phyloP scores from a whole-genome alignment of 2,888 invertebrate genomes.

The Galerucella nymphaeae region DNA sequence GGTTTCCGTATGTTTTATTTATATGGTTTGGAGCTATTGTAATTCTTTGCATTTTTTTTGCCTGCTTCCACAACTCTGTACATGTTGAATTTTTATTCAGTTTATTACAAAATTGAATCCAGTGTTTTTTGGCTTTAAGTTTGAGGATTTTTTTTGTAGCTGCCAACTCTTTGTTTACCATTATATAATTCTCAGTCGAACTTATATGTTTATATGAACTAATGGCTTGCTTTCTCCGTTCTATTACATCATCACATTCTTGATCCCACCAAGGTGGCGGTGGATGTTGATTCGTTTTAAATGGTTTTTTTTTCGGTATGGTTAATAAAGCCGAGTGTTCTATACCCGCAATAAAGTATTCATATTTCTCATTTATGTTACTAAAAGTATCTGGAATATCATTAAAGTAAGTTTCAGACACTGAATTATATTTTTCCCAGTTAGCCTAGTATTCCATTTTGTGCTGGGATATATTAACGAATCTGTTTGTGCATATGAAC shows the following conservation, averaged over 20 bases:
- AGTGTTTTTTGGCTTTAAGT: too few relatives aligned
- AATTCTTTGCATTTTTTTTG: too few relatives aligned
- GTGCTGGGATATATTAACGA: too few relatives aligned
- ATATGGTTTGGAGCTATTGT: too few relatives aligned
- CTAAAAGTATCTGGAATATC: not conserved
- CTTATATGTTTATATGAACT: not conserved
- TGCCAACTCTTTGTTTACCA: too few relatives aligned
- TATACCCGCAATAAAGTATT: not conserved
- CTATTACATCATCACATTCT: not conserved
- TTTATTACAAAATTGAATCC: too few relatives aligned
- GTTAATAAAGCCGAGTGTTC: too few relatives aligned
- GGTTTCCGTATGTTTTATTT: too few relatives aligned
- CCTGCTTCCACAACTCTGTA: too few relatives aligned
- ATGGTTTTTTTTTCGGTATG: constrained; percentile 1
- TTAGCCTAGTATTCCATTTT: constrained; percentile 11
- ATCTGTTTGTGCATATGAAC: not conserved
- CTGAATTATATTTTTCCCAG: not conserved
- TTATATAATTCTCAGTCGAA: too few relatives aligned
- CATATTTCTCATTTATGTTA: not conserved
- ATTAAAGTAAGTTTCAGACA: not conserved
- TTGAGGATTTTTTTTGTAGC: too few relatives aligned
- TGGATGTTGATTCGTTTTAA: not conserved
- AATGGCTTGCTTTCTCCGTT: constrained; percentile 1
- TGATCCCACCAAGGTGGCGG: constrained; percentile 2
- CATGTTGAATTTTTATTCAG: too few relatives aligned